These are phyloP conservation scores for Carettochelys insculpta DNA, from an alignment of 2,113 vertebrate species.

Conservation along the genomic window DNA sequence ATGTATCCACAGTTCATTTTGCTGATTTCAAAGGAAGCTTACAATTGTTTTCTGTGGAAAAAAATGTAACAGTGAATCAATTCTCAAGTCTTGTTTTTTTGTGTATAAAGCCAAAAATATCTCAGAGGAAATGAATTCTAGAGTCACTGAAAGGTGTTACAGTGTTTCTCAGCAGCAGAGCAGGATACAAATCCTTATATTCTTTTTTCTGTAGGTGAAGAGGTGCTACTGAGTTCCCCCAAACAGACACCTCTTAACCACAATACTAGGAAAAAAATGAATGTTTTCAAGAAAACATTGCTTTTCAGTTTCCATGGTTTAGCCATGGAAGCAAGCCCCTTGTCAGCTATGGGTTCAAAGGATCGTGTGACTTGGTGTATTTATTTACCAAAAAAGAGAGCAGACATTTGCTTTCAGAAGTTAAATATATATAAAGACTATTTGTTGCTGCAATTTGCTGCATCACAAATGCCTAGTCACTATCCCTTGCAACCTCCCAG, in stretches of 20 bases:
- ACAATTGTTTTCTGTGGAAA: neutral
- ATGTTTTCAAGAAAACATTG: slow-evolving; percentile 11
- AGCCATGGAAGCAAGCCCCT: neutral
- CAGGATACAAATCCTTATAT: slow-evolving; percentile 29
- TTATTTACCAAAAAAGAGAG: slow-evolving; percentile 8
- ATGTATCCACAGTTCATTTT: neutral
- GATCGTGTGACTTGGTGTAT: neutral
- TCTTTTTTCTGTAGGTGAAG: slow-evolving; percentile 32
- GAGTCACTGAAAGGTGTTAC: slow-evolving; percentile 36
- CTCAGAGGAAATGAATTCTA: slow-evolving; percentile 58
- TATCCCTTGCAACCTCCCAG: neutral
- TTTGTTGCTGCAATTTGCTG: neutral
- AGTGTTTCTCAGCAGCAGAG: slow-evolving; percentile 21
- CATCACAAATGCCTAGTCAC: slow-evolving; percentile 46
- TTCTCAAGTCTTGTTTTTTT: slow-evolving; percentile 33
- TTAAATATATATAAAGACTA: slow-evolving; percentile 11
- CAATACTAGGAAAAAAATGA: neutral
- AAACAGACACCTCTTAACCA: slow-evolving; percentile 19
- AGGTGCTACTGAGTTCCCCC: neutral
- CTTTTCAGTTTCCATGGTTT: slow-evolving; percentile 3
- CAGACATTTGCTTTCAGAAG: neutral
- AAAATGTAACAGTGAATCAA: neutral
- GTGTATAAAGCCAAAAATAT: slow-evolving; percentile 37
- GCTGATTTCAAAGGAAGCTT: slow-evolving; percentile 35
- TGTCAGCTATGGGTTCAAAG: neutral